These are phyloP conservation scores for Xenotilapia flavipinnis DNA, from an alignment of 2,113 vertebrate species.

Conservation along the genomic window DNA sequence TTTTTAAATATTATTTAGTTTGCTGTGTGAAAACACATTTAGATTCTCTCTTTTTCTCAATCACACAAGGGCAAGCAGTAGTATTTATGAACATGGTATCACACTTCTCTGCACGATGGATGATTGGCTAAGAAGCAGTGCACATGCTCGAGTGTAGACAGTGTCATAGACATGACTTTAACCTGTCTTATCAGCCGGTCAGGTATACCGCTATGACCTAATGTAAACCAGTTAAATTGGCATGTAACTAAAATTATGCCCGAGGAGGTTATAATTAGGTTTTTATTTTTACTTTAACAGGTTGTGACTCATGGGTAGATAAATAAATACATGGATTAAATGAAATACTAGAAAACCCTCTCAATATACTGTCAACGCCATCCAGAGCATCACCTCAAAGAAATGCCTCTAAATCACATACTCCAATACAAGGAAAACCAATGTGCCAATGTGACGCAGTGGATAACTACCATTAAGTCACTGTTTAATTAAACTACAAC, in stretches of 20 bases:
- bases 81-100: not conserved
- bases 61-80: not conserved
- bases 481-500: not conserved
- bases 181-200: not conserved
- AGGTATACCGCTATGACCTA: not conserved
- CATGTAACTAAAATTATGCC: too few species aligned
- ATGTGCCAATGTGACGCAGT: not conserved
- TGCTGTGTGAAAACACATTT: not conserved
- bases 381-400: too few species aligned
- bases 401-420: not conserved
- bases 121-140: not conserved
- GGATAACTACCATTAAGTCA: not conserved
- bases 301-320: too few species aligned
- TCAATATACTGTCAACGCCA: too few species aligned
- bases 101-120: not conserved
- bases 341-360: too few species aligned
- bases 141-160: not conserved
- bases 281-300: too few species aligned
- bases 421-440: not conserved
- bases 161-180: not conserved
- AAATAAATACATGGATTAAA: too few species aligned
- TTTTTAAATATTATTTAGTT: not conserved
- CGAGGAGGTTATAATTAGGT: too few species aligned
- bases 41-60: not conserved
- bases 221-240: not conserved